Conservation (phyloP, 1,140 invertebrate species). For the Thaumetopoea pityocampa region DNA sequence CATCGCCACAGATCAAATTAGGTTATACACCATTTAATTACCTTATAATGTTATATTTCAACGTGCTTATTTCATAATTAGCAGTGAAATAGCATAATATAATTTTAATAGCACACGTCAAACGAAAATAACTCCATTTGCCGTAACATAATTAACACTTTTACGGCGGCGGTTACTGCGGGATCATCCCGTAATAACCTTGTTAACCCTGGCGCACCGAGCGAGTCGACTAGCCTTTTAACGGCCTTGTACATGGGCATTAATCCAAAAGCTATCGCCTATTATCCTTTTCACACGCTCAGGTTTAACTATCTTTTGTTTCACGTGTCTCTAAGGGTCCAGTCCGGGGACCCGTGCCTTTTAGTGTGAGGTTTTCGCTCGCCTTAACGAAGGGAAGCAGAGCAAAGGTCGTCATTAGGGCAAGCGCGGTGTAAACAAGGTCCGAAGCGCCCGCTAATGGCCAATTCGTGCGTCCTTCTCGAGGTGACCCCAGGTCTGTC, state of each 20-base stretch:
- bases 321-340: constrained; percentile 55
- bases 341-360: constrained; percentile 58
- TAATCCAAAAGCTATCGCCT: constrained; percentile 70
- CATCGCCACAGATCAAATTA: no score
- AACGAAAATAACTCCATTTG: constrained; percentile 51
- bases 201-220: constrained; percentile 68
- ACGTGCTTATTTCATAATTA: no score
- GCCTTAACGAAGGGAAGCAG: constrained; percentile 76
- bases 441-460: constrained; percentile 74
- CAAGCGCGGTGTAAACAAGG: constrained; percentile 75
- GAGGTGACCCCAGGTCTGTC: constrained; percentile 69
- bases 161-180: constrained; percentile 66
- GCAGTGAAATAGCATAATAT: no score
- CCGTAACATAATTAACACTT: constrained; percentile 72
- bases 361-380: constrained; percentile 74
- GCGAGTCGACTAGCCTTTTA: constrained; percentile 68
- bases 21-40: no score
- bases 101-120: constrained; percentile 26
- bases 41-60: no score
- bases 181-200: constrained; percentile 74
- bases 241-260: constrained; percentile 67
- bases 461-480: constrained; percentile 68
- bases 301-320: constrained; percentile 39
- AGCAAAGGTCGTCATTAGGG: constrained; percentile 77
- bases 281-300: constrained; percentile 56